These are phyloP conservation scores for Schlechtendalia chinensis DNA, from an alignment of 1,140 invertebrate species.

Conservation along the genomic window DNA sequence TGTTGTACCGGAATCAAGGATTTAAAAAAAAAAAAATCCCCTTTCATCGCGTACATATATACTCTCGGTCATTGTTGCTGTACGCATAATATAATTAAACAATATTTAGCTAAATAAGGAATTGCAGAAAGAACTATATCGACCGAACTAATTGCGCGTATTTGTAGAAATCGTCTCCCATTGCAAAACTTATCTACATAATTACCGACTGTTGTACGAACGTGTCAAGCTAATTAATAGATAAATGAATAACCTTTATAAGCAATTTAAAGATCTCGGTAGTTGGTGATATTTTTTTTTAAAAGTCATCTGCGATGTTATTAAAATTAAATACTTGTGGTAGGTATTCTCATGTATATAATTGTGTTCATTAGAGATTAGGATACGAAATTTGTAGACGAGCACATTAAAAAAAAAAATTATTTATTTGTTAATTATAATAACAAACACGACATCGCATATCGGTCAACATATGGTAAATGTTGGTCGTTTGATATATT, in stretches of 20 bases:
- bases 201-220: not conserved
- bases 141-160: not conserved
- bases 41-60: not conserved
- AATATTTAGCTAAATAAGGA: constrained; percentile 32
- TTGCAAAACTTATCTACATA: not conserved
- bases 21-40: constrained; percentile 19
- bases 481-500: too few relatives aligned
- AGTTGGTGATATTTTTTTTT: too few relatives aligned
- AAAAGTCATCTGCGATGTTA: too few relatives aligned
- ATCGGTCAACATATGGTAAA: not conserved
- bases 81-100: not conserved
- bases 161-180: not conserved
- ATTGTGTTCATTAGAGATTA: not conserved
- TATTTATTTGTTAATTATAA: not conserved
- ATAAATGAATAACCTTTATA: not conserved
- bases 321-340: not conserved
- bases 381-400: not conserved
- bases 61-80: not conserved
- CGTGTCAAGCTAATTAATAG: not conserved
- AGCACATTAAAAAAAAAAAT: not conserved
- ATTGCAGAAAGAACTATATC: not conserved
- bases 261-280: too few relatives aligned
- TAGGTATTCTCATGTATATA: not conserved
- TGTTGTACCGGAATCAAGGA: constrained; percentile 29
- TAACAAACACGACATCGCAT: not conserved